Conservation (phyloP, 2,888 invertebrate species). For the Mylabris sibirica region DNA sequence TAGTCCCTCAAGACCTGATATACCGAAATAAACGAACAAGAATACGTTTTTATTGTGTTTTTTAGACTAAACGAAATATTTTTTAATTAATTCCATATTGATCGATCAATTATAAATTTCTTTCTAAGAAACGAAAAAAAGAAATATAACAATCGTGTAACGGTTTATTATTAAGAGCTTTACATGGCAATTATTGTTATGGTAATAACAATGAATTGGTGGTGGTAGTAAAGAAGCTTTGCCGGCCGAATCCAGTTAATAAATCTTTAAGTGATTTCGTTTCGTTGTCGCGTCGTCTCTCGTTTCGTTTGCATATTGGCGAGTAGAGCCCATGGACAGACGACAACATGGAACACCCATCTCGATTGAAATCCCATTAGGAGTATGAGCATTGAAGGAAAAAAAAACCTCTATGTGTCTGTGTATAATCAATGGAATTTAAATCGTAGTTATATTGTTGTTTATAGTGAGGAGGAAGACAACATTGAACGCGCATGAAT, state of each 20-base stretch:
- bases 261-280: slow-evolving; percentile 41
- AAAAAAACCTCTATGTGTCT: no score
- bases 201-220: slow-evolving; percentile 11
- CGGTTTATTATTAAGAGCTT: background rate
- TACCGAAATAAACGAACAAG: slow-evolving; percentile 7
- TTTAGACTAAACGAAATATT: background rate
- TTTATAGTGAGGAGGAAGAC: slow-evolving; percentile 19
- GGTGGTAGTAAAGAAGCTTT: slow-evolving; percentile 8
- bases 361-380: slow-evolving; percentile 56
- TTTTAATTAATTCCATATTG: background rate
- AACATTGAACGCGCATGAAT: slow-evolving; percentile 40
- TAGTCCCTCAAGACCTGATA: slow-evolving; percentile 36
- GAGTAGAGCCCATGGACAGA: slow-evolving; percentile 46
- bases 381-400: slow-evolving; percentile 43
- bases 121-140: background rate
- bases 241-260: slow-evolving; percentile 36
- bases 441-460: slow-evolving; percentile 47
- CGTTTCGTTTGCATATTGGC: slow-evolving; percentile 43
- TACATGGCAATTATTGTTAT: slow-evolving; percentile 7
- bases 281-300: slow-evolving; percentile 34
- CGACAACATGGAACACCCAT: slow-evolving; percentile 55
- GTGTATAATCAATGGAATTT: slow-evolving; percentile 51
- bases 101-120: slow-evolving; percentile 1
- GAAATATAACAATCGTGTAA: slow-evolving; percentile 1
- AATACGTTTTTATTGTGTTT: background rate